Base-by-base conservation (phyloP, 2,113 vertebrate genomes). In the Heterotis niloticus region DNA sequence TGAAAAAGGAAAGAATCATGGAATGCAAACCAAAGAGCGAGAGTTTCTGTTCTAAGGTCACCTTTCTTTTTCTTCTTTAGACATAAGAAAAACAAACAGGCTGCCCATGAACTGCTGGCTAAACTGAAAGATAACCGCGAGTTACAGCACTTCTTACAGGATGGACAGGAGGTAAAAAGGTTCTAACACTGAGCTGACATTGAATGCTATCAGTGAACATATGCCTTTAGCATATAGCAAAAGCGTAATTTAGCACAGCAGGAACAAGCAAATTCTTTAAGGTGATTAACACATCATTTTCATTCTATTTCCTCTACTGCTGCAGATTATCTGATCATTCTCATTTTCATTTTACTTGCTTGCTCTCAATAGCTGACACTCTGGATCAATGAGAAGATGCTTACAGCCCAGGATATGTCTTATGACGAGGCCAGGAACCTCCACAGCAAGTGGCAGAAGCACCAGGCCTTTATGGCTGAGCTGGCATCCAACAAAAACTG, bases 391-490 rank as follows among this genome's bases (percentile, higher is more conserved):
- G 93, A 94, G 90, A 98, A 96, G 92, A 96, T 96, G 96, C 93
- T 97, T 82, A 96, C 95, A 57, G 96, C 95, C 81, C 95, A 95
- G 84, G 96, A 97, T 77, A 93, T 94, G 85, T 96, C 95, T 72
- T 94, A 96, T n/a, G 96, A 97, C 0, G 96, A 96, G 89, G 96
- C 96, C 85, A 94, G 95, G 82, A 96, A 96, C 91, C 92, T 98
- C 81, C 96, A 98, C 91, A 95, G 94, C 89, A 97, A 98, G 88
- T 98, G 96, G 96, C 90, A 97, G 75, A 98, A 98, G 68, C 96
- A 98, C 82, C 96, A 98, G 83, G 96, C 96, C 1, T 98, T 98
- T 82, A 98, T 98, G 95, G 96, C 96, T 18, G 96, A 98, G 76
- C 94, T 98, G 74, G 92, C 88, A 23, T 94, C 93, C 81, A 91